These are phyloP conservation scores for Butastur rufipennis DNA, from an alignment of 2,113 vertebrate species.

Conservation along the genomic window DNA sequence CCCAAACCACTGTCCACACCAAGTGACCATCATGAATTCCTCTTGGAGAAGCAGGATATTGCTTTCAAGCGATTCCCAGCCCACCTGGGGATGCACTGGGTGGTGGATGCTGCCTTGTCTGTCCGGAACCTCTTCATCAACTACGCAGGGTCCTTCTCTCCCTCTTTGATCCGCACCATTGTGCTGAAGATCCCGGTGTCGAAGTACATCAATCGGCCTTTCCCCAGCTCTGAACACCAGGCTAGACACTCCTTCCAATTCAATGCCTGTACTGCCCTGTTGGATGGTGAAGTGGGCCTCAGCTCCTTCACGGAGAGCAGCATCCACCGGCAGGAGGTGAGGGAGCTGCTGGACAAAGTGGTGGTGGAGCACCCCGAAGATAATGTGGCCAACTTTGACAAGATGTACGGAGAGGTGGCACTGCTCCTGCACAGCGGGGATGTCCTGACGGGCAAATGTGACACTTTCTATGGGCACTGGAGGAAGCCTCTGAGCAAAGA, in stretches of 20 bases:
- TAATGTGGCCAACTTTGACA: conserved; percentile 84
- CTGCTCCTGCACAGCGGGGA: conserved; percentile 77
- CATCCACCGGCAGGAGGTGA: conserved; percentile 74
- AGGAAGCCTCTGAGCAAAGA: conserved; percentile 84
- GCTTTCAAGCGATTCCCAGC: conserved; percentile 89
- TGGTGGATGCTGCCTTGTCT: conserved; percentile 80
- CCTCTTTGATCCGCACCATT: conserved; percentile 73
- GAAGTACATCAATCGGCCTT: conserved; percentile 88
- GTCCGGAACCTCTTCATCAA: conserved; percentile 78
- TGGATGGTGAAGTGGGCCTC: conserved; percentile 82
- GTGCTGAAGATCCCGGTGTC: conserved; percentile 82
- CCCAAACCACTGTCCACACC: conserved; percentile 68
- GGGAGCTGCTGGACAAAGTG: conserved; percentile 77
- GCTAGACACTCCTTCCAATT: conserved; percentile 91
- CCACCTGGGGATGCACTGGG: conserved; percentile 91
- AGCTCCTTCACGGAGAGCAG: conserved; percentile 73
- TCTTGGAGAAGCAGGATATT: conserved; percentile 86
- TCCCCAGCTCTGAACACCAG: conserved; percentile 84
- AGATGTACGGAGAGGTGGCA: conserved; percentile 84
- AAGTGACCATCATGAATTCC: conserved; percentile 64
- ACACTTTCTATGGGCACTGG: conserved; percentile 92
- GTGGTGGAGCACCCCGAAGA: conserved; percentile 82
- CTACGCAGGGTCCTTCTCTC: conserved; percentile 56
- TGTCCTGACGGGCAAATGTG: conserved; percentile 77
- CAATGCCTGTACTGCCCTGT: conserved; percentile 80